phyloP scores from a whole-genome alignment of 1,140 invertebrate genomes.

The Cheumatopsyche charites region DNA sequence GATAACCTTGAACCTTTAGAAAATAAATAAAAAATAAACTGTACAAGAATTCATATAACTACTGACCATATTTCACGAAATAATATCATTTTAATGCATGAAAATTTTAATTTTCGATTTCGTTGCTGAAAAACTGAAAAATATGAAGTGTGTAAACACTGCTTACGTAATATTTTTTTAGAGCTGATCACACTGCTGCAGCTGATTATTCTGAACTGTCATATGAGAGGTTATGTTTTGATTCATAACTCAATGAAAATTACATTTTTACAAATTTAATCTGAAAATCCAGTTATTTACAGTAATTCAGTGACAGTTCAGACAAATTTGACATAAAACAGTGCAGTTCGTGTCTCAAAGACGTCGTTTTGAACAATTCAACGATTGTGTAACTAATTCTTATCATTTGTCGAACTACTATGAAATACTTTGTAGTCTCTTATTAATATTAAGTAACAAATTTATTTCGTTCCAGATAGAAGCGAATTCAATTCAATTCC shows the following conservation, averaged over 20 bases:
- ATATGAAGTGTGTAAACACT: neutral
- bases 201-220: constrained; percentile 42
- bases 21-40: too few species aligned
- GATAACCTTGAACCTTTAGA: too few species aligned
- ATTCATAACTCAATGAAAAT: constrained; percentile 1
- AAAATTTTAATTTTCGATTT: too few species aligned
- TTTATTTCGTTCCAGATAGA: constrained; percentile 22
- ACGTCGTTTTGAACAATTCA: neutral
- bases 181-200: constrained; percentile 35
- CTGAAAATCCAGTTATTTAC: too few species aligned
- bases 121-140: too few species aligned
- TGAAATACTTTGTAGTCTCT: too few species aligned
- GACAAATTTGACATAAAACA: neutral
- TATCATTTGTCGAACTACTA: neutral
- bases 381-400: constrained; percentile 20
- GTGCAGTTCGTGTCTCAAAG: neutral
- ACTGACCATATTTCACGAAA: too few species aligned
- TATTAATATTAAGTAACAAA: too few species aligned
- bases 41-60: too few species aligned
- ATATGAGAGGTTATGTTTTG: constrained; percentile 46
- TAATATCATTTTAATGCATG: too few species aligned
- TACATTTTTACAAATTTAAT: neutral
- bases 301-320: too few species aligned
- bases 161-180: constrained; percentile 33
- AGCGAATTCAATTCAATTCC: neutral